These are phyloP conservation scores for Cerastoderma edule DNA, from an alignment of 2,888 invertebrate species.

Conservation along the genomic window DNA sequence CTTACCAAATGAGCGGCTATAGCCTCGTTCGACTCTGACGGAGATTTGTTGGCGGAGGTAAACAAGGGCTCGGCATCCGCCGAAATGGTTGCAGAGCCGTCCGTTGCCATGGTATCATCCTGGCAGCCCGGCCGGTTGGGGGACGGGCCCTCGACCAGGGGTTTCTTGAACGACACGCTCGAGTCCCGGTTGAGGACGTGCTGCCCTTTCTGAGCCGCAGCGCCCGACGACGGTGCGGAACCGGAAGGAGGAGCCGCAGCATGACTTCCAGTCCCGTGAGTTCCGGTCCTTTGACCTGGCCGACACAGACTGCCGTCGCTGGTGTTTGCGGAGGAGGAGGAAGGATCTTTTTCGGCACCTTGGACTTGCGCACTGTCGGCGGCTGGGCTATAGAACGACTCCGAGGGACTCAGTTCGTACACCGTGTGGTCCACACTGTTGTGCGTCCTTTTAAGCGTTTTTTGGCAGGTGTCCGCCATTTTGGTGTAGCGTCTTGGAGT, in stretches of 20 bases:
- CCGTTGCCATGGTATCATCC: constrained; percentile 36
- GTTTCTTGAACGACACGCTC: constrained; percentile 53
- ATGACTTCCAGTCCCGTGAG: too few relatives aligned
- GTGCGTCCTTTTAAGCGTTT: constrained; percentile 55
- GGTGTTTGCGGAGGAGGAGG: constrained; percentile 31
- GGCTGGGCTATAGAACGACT: constrained; percentile 54
- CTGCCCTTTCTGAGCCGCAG: constrained; percentile 29
- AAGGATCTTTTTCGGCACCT: constrained; percentile 30
- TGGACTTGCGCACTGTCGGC: constrained; percentile 54
- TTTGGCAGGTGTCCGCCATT: constrained; percentile 46
- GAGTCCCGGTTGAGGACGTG: constrained; percentile 44
- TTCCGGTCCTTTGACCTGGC: constrained; percentile 46
- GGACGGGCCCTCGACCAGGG: constrained; percentile 32
- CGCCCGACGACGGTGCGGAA: too few relatives aligned
- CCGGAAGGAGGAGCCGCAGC: too few relatives aligned
- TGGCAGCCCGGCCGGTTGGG: constrained; percentile 21
- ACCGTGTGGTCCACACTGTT: constrained; percentile 56
- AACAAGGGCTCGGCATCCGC: constrained; percentile 44
- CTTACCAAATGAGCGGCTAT: constrained; percentile 45
- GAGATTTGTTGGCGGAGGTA: constrained; percentile 27
- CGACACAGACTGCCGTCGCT: constrained; percentile 42
- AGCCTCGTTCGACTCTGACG: constrained; percentile 35
- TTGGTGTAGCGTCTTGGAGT: constrained; percentile 37
- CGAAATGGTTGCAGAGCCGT: constrained; percentile 28
- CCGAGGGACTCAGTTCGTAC: constrained; percentile 59